phyloP scores from a whole-genome alignment of 2,113 vertebrate genomes.

The Desmodus rotundus region DNA sequence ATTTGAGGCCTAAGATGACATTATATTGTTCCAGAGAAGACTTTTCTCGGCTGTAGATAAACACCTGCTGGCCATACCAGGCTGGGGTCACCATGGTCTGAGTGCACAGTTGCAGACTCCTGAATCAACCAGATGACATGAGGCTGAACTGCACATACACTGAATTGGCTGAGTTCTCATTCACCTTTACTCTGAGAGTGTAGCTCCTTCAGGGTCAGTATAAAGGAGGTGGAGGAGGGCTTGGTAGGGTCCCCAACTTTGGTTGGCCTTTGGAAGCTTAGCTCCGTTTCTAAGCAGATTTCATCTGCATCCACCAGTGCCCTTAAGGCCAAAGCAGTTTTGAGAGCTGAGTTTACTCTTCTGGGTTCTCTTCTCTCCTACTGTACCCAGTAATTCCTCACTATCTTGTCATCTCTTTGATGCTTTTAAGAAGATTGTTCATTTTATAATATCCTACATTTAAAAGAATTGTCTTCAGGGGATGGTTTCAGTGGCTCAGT shows the following conservation, averaged over 20 bases:
- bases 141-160: fast-evolving
- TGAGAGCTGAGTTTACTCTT: not conserved
- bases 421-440: not conserved
- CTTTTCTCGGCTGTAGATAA: not conserved
- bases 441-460: not conserved
- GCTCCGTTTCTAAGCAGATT: not conserved
- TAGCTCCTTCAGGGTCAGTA: not conserved
- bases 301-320: not conserved
- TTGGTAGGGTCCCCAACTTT: not conserved
- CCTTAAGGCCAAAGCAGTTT: not conserved
- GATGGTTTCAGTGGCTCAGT: not conserved
- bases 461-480: not conserved
- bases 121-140: fast-evolving
- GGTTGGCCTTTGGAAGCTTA: not conserved
- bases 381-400: not conserved
- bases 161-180: not conserved
- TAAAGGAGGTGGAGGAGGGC: not conserved
- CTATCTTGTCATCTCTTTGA: not conserved
- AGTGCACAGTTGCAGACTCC: not conserved
- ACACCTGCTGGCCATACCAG: not conserved
- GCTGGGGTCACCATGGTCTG: fast-evolving
- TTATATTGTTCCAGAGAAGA: not conserved
- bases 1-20: not conserved
- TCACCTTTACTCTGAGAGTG: too few species aligned
- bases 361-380: not conserved